Conservation (phyloP, 1,140 invertebrate genomes). For the Sminthurinus signatus region DNA sequence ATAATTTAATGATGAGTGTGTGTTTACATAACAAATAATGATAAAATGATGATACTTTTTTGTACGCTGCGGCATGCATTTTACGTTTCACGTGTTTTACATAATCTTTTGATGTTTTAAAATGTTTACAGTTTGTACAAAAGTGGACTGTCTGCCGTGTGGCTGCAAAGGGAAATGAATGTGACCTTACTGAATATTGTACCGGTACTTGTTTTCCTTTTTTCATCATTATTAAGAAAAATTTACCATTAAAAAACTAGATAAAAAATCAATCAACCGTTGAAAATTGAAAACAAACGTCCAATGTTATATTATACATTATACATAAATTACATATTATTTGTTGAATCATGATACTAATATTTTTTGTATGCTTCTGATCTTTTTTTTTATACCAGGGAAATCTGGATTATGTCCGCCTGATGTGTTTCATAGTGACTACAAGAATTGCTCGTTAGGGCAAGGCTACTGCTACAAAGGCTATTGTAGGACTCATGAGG, state of each 20-base stretch:
- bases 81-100: not conserved
- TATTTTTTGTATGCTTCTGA: not conserved
- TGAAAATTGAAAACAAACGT: too few relatives aligned
- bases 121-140: not conserved
- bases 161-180: slow-evolving; percentile 72
- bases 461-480: slow-evolving; percentile 63
- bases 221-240: too few relatives aligned
- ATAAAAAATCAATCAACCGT: too few relatives aligned
- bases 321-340: not conserved
- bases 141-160: slow-evolving; percentile 59
- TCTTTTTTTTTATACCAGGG: slow-evolving; percentile 10
- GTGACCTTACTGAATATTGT: slow-evolving; percentile 93
- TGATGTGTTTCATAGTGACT: slow-evolving; percentile 84
- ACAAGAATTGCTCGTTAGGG: slow-evolving; percentile 62
- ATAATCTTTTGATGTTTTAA: too few relatives aligned
- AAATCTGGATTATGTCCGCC: slow-evolving; percentile 67
- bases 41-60: too few relatives aligned
- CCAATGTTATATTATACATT: too few relatives aligned
- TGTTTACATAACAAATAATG: too few relatives aligned
- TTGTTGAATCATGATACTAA: not conserved
- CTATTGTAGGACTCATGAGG: slow-evolving; percentile 71
- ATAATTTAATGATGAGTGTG: too few relatives aligned
- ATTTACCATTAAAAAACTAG: too few relatives aligned
- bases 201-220: slow-evolving; percentile 61
- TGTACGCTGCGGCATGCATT: too few relatives aligned